A percentile compares a stretch with the other conserved stretches of the same genome.
phyloP scores from a whole-genome alignment of 2,888 invertebrate genomes.

The Nineta flava region DNA sequence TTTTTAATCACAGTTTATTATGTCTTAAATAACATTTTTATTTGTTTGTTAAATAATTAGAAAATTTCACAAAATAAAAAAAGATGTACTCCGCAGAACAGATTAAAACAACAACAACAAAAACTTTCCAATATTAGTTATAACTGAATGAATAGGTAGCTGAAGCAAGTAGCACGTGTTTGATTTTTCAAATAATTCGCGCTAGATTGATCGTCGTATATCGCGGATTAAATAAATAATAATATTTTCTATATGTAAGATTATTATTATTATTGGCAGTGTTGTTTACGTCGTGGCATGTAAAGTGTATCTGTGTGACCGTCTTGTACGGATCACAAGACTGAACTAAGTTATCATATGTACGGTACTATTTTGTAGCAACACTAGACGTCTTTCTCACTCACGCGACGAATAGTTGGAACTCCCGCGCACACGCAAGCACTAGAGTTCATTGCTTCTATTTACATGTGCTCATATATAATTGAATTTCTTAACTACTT shows the following conservation, averaged over 20 bases:
- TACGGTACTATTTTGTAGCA: background rate
- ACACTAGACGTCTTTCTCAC: background rate
- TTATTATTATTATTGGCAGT: background rate
- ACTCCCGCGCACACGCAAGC: background rate
- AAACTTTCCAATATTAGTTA: background rate
- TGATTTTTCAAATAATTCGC: background rate
- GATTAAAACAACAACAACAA: background rate
- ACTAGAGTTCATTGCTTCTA: background rate
- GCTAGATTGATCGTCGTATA: background rate
- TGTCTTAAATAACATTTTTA: background rate
- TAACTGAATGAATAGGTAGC: too few relatives aligned
- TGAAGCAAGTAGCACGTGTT: background rate
- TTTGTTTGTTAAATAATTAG: background rate
- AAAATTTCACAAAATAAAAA: background rate
- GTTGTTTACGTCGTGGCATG: background rate
- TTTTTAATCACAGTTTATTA: background rate
- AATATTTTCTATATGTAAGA: background rate
- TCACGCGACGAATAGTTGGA: background rate
- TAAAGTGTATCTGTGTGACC: background rate
- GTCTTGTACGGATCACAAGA: background rate
- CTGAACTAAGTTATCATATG: background rate
- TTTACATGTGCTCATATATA: background rate
- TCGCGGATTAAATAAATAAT: background rate
- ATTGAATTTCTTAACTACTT: too few relatives aligned
- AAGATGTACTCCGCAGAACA: too few relatives aligned